Percentiles rank a stretch among this genome's conserved stretches.
phyloP scores from a whole-genome alignment of 1,140 invertebrate species.

The Mylabris phalerata region DNA sequence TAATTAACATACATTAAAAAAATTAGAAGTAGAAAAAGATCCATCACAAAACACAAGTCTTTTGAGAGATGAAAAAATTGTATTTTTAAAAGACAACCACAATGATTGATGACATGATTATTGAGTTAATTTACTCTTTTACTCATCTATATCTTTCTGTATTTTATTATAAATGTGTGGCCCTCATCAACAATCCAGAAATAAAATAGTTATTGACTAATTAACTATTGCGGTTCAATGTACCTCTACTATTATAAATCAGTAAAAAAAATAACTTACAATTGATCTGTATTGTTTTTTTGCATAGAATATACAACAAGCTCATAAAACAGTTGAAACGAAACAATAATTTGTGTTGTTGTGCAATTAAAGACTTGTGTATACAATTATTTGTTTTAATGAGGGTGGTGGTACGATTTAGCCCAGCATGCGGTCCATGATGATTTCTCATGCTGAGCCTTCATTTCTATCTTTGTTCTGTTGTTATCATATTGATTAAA shows the following conservation, averaged over 20 bases:
- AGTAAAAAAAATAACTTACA: too few relatives aligned
- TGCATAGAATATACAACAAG: too few relatives aligned
- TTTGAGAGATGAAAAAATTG: too few relatives aligned
- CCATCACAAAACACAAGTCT: too few relatives aligned
- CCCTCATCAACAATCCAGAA: slow-evolving; percentile 12
- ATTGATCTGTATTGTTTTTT: too few relatives aligned
- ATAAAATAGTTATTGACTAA: slow-evolving; percentile 18
- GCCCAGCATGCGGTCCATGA: too few relatives aligned
- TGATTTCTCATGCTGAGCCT: slow-evolving; percentile 25
- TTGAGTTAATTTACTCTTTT: not conserved
- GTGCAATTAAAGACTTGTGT: not conserved
- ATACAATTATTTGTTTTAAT: slow-evolving; percentile 38
- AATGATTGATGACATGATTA: not conserved
- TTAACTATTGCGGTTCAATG: slow-evolving; percentile 17
- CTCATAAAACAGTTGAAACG: slow-evolving; percentile 24
- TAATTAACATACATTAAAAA: not conserved
- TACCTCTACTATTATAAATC: slow-evolving; percentile 11
- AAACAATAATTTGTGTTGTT: slow-evolving; percentile 28
- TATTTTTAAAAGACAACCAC: too few relatives aligned
- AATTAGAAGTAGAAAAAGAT: not conserved
- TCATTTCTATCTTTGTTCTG: too few relatives aligned
- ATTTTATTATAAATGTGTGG: slow-evolving; percentile 14
- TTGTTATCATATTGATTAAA: too few relatives aligned
- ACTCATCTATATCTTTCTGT: not conserved
- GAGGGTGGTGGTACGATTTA: slow-evolving; percentile 29